Conservation (phyloP, 2,888 invertebrate genomes). For the Gibbula magus region DNA sequence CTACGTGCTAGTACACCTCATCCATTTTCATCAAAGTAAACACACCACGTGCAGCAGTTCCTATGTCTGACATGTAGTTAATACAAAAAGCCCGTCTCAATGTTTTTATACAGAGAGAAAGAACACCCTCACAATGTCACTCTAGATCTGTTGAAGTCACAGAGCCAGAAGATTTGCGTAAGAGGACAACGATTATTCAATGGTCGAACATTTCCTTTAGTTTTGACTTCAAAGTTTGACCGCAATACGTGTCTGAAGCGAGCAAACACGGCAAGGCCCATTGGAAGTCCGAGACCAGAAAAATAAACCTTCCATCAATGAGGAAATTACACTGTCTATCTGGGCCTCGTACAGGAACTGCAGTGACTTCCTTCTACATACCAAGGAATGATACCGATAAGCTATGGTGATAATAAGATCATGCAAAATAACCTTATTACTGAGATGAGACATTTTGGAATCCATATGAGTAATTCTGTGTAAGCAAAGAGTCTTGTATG, state of each 20-base stretch:
- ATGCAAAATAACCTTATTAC: too few relatives aligned
- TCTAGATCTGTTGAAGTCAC: background rate
- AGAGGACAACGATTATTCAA: slow-evolving; percentile 1
- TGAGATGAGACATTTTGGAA: too few relatives aligned
- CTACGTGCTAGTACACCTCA: background rate
- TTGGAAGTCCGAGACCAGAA: too few relatives aligned
- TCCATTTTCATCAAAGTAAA: slow-evolving; percentile 5
- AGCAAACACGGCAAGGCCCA: background rate
- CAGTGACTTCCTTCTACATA: too few relatives aligned
- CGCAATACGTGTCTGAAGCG: background rate
- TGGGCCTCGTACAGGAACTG: too few relatives aligned
- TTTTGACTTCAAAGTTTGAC: background rate
- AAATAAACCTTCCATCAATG: too few relatives aligned
- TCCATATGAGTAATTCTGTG: too few relatives aligned
- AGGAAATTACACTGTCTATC: too few relatives aligned
- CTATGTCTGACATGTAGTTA: background rate
- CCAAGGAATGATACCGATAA: too few relatives aligned
- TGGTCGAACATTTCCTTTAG: slow-evolving; percentile 1
- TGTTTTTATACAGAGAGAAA: background rate
- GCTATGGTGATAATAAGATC: too few relatives aligned
- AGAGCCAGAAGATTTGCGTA: background rate
- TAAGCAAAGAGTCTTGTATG: too few relatives aligned
- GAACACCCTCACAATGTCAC: background rate
- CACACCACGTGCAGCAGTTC: background rate
- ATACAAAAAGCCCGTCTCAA: background rate